Evolutionary conservation across 2,797 vertebrate species (phyloP).

Genomic region (Odontamblyopus lacepedii): DNA sequence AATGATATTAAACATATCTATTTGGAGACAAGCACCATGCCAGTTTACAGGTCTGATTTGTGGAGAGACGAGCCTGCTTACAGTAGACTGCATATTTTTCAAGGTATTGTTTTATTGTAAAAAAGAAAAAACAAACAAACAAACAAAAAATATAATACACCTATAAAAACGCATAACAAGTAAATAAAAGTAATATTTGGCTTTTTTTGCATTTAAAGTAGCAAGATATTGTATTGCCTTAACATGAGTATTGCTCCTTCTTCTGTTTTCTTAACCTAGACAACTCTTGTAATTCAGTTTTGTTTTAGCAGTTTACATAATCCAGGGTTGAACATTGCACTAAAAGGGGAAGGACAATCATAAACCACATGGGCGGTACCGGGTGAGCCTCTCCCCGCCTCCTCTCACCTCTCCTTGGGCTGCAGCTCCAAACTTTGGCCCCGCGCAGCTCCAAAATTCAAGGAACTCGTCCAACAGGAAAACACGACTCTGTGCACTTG

Average conservation of each 20-base stretch:
- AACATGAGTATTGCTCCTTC: neutral
- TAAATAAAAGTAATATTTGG: too few relatives aligned
- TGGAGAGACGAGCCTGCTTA: too few relatives aligned
- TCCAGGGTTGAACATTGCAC: neutral
- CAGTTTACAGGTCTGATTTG: too few relatives aligned
- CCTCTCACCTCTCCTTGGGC: neutral
- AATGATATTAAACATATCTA: too few relatives aligned
- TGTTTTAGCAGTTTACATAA: neutral
- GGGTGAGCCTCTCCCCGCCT: neutral
- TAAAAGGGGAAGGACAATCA: neutral
- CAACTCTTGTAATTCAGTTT: neutral
- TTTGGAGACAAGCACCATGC: too few relatives aligned
- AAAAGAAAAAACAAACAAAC: too few relatives aligned
- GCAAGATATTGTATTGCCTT: too few relatives aligned
- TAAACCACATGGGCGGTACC: conserved; percentile 15
- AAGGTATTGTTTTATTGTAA: too few relatives aligned
- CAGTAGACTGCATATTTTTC: too few relatives aligned
- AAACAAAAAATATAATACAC: too few relatives aligned
- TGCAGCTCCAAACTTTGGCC: neutral
- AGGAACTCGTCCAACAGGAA: conserved; percentile 1
- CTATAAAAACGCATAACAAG: too few relatives aligned
- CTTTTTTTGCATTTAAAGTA: too few relatives aligned
- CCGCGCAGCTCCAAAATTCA: neutral
- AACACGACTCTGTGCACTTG: neutral
- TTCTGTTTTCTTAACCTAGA: neutral